Base-by-base conservation (phyloP, 2,113 vertebrate species). In the Bubo blakistoni region DNA sequence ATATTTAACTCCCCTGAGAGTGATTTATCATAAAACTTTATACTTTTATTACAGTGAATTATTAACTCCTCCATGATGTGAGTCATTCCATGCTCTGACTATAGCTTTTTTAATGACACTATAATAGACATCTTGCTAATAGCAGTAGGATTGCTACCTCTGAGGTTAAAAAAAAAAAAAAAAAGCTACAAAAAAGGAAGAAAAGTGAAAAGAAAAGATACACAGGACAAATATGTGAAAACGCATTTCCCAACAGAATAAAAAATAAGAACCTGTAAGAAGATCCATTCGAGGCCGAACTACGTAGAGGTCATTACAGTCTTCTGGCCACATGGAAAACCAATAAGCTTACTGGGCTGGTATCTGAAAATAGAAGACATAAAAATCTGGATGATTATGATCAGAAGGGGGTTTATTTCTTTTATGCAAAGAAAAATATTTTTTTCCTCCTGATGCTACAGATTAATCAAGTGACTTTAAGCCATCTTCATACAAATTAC, bases 11-110 rank as follows among this genome's bases (percentile, higher is more conserved):
- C 98, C 98, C 98, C 95, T 97, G 98, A 98, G 98, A 98, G 98
- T 98, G 98, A 98, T 98, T 98, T 98, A 98, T 98, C 98, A 98
- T 98, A 98, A 98, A 98, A 98, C 98, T 98, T 98, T 98, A 98
- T 98, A 98, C 98, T 98, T 98, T 98, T 98, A 98, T 98, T 98
- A 98, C 97, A 97, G 98, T 98, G 98, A 98, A 98, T 98, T 98
- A 98, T 98, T 98, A 98, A 98, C 98, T 98, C 97, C 97, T 98
- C 98, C 97, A 98, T 98, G 98, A 98, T 98, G 98, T 98, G 98
- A 98, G 98, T 98, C 98, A 98, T 98, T 98, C 98, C 97, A 97
- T 87, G 97, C 96, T 98, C 98, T 96, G 98, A 98, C 98, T 98
- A 98, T 97, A 98, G 97, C 98, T 98, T 98, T 98, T 98, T 98